Evolutionary conservation across 2,797 vertebrate species (phyloP).

Genomic region (Acanthurus lineatus): DNA sequence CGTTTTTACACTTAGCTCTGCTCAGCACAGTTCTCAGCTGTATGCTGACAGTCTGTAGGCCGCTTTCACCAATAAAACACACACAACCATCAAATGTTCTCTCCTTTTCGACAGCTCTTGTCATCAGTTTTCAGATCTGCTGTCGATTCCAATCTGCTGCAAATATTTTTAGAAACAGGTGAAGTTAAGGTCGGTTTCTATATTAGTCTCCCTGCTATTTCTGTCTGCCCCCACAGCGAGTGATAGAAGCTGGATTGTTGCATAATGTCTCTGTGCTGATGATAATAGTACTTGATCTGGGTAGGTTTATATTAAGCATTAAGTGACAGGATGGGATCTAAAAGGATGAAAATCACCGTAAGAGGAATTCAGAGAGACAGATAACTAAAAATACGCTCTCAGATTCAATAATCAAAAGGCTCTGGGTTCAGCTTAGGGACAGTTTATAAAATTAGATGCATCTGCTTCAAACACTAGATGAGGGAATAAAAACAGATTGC

Average conservation of each 20-base stretch:
- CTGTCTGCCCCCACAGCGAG: conserved; percentile 27
- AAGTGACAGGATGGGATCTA: conserved; percentile 65
- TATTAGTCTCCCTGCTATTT: conserved; percentile 71
- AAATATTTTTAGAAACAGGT: conserved; percentile 74
- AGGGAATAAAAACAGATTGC: conserved; percentile 41
- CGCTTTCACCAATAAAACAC: conserved; percentile 39
- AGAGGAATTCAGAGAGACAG: conserved; percentile 49
- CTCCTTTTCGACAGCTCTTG: conserved; percentile 18
- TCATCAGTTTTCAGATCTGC: conserved; percentile 46
- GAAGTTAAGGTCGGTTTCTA: conserved; percentile 65
- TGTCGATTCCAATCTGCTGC: conserved; percentile 48
- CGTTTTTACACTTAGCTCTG: conserved; percentile 66
- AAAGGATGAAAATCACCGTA: conserved; percentile 47
- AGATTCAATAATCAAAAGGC: conserved; percentile 45
- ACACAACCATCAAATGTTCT: conserved; percentile 22
- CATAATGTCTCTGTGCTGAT: conserved; percentile 59
- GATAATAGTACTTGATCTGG: conserved; percentile 55
- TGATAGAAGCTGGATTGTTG: conserved; percentile 44
- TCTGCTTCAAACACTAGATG: conserved; percentile 33
- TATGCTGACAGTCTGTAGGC: conserved; percentile 27
- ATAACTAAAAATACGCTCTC: conserved; percentile 48
- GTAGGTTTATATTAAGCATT: conserved; percentile 70
- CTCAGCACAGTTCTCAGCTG: conserved; percentile 49
- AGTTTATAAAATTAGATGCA: conserved; percentile 28
- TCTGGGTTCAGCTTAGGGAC: conserved; percentile 49